Conservation (phyloP, 2,888 invertebrate species). For the Escarpia spicata region DNA sequence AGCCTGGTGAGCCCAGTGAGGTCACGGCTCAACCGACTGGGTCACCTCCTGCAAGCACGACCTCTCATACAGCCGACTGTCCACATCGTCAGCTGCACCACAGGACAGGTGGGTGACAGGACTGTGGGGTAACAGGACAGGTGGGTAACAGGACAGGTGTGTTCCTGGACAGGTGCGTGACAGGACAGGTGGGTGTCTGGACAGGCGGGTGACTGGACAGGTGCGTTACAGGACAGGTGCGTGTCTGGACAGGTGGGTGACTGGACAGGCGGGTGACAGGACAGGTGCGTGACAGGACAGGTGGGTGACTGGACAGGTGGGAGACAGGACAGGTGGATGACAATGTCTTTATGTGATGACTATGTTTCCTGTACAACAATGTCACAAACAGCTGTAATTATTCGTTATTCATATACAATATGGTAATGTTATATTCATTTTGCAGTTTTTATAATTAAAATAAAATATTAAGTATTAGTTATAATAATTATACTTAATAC, state of each 20-base stretch:
- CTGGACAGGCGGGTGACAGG: neutral
- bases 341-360: no score
- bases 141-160: neutral
- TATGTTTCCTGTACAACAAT: no score
- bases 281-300: neutral
- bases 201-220: neutral
- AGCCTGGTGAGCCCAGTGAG: neutral
- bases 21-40: neutral
- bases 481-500: no score
- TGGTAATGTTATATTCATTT: no score
- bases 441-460: no score
- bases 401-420: no score
- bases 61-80: neutral
- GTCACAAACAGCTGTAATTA: no score
- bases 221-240: neutral
- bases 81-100: neutral
- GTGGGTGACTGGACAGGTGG: neutral
- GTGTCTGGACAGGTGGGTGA: neutral
- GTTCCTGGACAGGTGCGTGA: neutral
- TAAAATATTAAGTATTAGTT: no score
- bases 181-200: neutral
- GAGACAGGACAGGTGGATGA: no score
- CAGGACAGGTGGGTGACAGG: conserved; percentile 5
- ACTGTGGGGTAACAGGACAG: neutral
- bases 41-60: neutral